These are phyloP conservation scores for Patiria pectinifera DNA, from an alignment of 53 echinoderm and acorn worm species.

Conservation along the genomic window DNA sequence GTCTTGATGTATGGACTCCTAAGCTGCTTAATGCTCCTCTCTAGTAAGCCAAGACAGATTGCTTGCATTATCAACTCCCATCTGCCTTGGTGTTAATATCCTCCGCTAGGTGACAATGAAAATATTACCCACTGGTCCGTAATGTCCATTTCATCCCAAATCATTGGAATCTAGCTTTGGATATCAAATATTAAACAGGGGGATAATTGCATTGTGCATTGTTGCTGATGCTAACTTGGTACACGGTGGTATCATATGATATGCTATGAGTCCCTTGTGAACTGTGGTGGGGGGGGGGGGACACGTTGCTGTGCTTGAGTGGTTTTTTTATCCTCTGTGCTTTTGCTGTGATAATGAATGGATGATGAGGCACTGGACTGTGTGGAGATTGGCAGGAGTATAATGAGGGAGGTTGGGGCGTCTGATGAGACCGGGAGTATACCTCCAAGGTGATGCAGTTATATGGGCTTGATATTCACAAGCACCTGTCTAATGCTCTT, in stretches of 20 bases:
- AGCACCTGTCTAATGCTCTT: neutral
- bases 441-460: neutral
- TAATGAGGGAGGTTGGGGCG: neutral
- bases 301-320: neutral
- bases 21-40: neutral
- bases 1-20: neutral
- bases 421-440: neutral
- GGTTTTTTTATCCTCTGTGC: neutral
- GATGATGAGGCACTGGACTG: neutral
- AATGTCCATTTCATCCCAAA: constrained; percentile 50
- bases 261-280: neutral
- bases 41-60: constrained; percentile 3
- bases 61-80: neutral
- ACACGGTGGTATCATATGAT: constrained; percentile 30
- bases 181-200: constrained; percentile 47
- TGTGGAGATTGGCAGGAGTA: neutral
- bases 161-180: neutral
- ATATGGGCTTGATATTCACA: neutral
- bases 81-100: constrained; percentile 26
- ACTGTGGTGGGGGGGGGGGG: neutral
- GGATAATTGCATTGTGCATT: constrained; percentile 64
- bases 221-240: constrained; percentile 51
- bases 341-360: constrained; percentile 23
- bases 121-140: constrained; percentile 55
- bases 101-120: constrained; percentile 55